phyloP scores from a whole-genome alignment of 92 coral and sea anemone genomes.

The Phenganax marumi region DNA sequence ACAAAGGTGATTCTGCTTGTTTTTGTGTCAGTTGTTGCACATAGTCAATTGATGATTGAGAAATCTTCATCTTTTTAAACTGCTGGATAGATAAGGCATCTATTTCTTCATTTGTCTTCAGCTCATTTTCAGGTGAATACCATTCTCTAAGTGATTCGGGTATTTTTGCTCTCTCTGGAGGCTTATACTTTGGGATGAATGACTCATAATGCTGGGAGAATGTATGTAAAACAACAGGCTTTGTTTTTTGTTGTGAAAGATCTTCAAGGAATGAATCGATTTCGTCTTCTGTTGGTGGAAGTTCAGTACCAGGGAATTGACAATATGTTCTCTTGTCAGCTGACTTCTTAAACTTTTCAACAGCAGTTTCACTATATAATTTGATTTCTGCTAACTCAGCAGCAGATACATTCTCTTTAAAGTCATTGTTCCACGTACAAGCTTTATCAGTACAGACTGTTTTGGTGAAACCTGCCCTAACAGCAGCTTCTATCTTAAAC shows the following conservation, averaged over 20 bases:
- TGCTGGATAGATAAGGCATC: background rate
- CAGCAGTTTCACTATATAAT: background rate
- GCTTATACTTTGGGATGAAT: background rate
- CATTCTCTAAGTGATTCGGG: background rate
- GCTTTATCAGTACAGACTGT: background rate
- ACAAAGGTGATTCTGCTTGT: background rate
- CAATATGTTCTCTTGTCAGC: background rate
- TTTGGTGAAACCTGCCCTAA: background rate
- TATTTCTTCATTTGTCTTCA: background rate
- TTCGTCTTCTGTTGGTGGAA: background rate
- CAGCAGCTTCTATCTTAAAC: slow-evolving; percentile 9
- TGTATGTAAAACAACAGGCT: background rate
- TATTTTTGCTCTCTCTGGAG: background rate
- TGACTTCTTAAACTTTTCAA: background rate
- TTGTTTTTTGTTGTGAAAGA: slow-evolving; percentile 1
- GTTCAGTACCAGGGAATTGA: slow-evolving; percentile 3
- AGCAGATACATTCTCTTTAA: background rate
- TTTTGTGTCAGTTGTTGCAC: background rate
- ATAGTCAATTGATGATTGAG: background rate
- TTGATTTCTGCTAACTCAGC: background rate
- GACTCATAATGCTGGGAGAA: background rate
- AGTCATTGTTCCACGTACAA: background rate
- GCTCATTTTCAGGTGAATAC: background rate
- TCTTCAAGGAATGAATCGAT: background rate
- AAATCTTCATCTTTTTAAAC: background rate